Conservation (phyloP, 2,888 invertebrate species). For the Cerastis leucographa region DNA sequence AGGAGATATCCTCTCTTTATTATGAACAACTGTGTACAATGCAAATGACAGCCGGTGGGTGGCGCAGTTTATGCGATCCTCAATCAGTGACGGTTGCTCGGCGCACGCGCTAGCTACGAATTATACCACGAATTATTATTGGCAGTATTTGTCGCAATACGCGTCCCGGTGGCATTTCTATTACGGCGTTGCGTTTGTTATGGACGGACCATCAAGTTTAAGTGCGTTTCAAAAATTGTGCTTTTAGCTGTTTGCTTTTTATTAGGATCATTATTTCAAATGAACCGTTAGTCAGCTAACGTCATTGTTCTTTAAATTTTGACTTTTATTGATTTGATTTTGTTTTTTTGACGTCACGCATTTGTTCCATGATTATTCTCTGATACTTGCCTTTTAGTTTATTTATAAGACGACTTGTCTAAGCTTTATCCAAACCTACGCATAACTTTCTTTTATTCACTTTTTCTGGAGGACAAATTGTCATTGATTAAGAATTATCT, state of each 20-base stretch:
- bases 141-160: slow-evolving; percentile 82
- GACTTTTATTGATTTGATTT: no score
- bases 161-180: slow-evolving; percentile 72
- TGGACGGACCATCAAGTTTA: slow-evolving; percentile 71
- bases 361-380: neutral
- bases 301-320: neutral
- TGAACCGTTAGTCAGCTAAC: neutral
- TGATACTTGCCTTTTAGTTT: neutral
- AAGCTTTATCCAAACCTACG: slow-evolving; percentile 4
- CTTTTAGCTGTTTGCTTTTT: slow-evolving; percentile 25
- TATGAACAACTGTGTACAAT: slow-evolving; percentile 75
- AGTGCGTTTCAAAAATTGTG: slow-evolving; percentile 38
- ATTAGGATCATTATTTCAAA: slow-evolving; percentile 20
- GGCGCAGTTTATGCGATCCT: slow-evolving; percentile 83
- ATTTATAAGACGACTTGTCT: neutral
- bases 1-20: slow-evolving; percentile 69
- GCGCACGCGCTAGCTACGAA: slow-evolving; percentile 84
- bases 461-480: slow-evolving; percentile 28
- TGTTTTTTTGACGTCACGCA: neutral
- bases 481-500: slow-evolving; percentile 38
- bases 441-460: slow-evolving; percentile 12
- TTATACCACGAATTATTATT: slow-evolving; percentile 83
- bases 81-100: slow-evolving; percentile 85
- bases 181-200: slow-evolving; percentile 66
- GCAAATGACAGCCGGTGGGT: slow-evolving; percentile 84